Evolutionary conservation across 2,888 invertebrate species (phyloP).

Genomic region (Chydorus sphaericus): DNA sequence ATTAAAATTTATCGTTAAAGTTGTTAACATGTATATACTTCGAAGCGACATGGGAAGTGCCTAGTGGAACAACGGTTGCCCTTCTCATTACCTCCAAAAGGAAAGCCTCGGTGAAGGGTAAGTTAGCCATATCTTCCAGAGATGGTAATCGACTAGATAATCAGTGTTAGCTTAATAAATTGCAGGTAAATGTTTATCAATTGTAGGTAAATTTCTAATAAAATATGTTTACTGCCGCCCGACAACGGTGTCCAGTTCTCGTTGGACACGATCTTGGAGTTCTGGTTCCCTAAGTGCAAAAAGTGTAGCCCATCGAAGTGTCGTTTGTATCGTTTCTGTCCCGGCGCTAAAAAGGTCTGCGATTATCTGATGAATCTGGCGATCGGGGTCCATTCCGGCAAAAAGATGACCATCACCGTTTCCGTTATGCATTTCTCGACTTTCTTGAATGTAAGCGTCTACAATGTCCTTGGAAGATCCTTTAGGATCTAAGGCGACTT

Average conservation of each 20-base stretch:
- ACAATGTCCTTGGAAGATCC: constrained; percentile 70
- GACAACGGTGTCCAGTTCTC: constrained; percentile 61
- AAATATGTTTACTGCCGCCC: too few relatives aligned
- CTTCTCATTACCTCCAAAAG: constrained; percentile 71
- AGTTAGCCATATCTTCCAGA: constrained; percentile 62
- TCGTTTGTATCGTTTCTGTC: constrained; percentile 85
- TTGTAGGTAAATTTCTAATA: too few relatives aligned
- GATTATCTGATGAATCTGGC: constrained; percentile 79
- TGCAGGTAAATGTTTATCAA: too few relatives aligned
- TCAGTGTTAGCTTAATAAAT: too few relatives aligned
- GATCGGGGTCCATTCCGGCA: constrained; percentile 74
- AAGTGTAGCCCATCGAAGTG: constrained; percentile 71
- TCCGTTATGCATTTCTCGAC: constrained; percentile 62
- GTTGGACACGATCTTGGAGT: constrained; percentile 62
- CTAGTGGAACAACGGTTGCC: constrained; percentile 79
- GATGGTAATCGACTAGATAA: constrained; percentile 58
- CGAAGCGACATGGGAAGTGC: constrained; percentile 75
- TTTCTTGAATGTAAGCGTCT: constrained; percentile 71
- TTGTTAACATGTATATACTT: too few relatives aligned
- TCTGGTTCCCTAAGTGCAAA: constrained; percentile 77
- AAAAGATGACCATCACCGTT: constrained; percentile 59
- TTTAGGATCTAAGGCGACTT: too few relatives aligned
- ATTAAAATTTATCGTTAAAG: too few relatives aligned
- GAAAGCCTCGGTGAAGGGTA: constrained; percentile 74
- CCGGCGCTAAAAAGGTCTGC: constrained; percentile 83